A percentile compares a stretch with the other conserved stretches of the same genome.
These are phyloP conservation scores for Latrodectus geometricus DNA, from an alignment of 1,140 invertebrate species.

Conservation along the genomic window DNA sequence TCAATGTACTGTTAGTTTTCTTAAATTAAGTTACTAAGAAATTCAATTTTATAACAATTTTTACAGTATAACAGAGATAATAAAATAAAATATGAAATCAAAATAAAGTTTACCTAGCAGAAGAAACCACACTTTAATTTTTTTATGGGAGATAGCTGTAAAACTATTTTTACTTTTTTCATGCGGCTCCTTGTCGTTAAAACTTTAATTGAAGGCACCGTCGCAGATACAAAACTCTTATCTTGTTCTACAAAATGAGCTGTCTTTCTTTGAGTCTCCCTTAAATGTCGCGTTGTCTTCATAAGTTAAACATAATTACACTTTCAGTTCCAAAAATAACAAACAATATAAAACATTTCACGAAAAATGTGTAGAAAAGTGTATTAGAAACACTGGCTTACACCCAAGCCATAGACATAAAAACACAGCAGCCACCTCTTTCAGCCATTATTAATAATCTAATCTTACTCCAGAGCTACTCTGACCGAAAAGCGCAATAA, in stretches of 20 bases:
- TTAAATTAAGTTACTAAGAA: too few relatives aligned
- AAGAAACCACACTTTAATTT: too few relatives aligned
- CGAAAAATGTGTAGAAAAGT: neutral
- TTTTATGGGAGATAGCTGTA: too few relatives aligned
- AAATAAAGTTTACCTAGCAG: too few relatives aligned
- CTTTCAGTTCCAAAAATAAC: neutral
- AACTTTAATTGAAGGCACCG: too few relatives aligned
- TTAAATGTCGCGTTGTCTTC: neutral
- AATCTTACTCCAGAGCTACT: neutral
- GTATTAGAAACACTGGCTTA: neutral
- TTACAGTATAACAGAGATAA: too few relatives aligned
- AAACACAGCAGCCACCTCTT: neutral
- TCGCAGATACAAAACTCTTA: neutral
- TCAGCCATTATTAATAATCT: neutral
- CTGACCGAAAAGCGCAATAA: constrained; percentile 1
- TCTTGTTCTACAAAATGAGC: neutral
- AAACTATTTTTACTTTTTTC: too few relatives aligned
- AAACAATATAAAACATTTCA: neutral
- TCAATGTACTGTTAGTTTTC: too few relatives aligned
- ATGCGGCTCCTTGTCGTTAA: too few relatives aligned
- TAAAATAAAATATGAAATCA: too few relatives aligned
- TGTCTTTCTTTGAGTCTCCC: neutral
- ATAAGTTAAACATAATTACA: constrained; percentile 5
- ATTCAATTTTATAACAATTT: too few relatives aligned
- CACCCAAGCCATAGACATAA: constrained; percentile 3